These are phyloP conservation scores for Tribolium freemani DNA, from an alignment of 2,888 invertebrate species.

Conservation along the genomic window DNA sequence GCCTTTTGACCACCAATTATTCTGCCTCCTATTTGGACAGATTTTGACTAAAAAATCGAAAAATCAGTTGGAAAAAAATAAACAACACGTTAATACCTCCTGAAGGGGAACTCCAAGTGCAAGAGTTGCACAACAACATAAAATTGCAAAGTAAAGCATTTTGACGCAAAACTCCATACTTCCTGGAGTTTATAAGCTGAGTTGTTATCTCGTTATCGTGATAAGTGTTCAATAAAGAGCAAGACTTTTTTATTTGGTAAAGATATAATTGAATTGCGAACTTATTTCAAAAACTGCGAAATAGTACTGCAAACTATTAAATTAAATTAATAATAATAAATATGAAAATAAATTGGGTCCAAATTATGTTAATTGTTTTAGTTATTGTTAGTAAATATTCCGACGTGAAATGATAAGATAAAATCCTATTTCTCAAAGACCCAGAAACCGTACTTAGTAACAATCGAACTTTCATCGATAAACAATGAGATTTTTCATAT, in stretches of 20 bases:
- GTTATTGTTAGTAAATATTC: background rate
- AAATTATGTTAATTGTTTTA: background rate
- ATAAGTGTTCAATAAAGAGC: background rate
- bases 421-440: background rate
- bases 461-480: background rate
- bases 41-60: background rate
- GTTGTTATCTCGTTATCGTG: background rate
- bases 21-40: background rate
- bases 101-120: background rate
- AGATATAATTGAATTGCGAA: background rate
- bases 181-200: background rate
- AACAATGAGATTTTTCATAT: background rate
- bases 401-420: background rate
- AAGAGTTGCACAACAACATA: background rate
- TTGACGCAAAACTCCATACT: background rate
- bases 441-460: background rate
- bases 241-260: background rate
- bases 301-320: too few relatives aligned
- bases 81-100: background rate
- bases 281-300: too few relatives aligned
- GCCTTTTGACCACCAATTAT: constrained; percentile 19
- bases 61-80: background rate
- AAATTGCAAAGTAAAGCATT: background rate
- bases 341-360: too few relatives aligned
- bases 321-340: too few relatives aligned